Evolutionary conservation across 2,113 vertebrate species (phyloP), one percentile per base, ranked within the genome.

Genomic region (Archilochus colubris): DNA sequence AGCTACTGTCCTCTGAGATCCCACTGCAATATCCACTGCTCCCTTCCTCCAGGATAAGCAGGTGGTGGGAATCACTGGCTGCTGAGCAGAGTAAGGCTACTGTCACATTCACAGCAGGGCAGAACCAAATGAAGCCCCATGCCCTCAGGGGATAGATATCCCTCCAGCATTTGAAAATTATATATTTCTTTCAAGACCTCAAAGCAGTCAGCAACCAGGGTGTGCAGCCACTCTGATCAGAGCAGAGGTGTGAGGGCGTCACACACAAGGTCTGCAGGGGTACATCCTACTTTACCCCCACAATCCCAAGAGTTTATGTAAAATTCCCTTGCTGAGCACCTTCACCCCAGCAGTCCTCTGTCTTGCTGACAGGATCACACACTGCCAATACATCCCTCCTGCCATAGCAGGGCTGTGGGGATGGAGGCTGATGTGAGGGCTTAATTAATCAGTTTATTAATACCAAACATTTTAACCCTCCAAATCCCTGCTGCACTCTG

Each of bases 371-470:
- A 77, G 63, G 67, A 91, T 75, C 77, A 72, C 30, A 23, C 8
- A 12, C 46, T 95, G 76, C 90, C 80, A 43, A n/a, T 55, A 30
- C 68, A 80, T 59, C 53, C 77, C 30, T 93, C 87, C 87, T 88
- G 81, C 72, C 83, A 81, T 62, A 75, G 75, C n/a, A 93, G 61
- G 72, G 82, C 88, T 93, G 25, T 4, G 1, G 90, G 61, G 93
- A 91, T 81, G 69, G 89, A 88, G 70, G 59, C 76, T 92, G 91
- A 82, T 95, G 84, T 79, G 85, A 89, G 63, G 75, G n/a, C 72
- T 93, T 97, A 97, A 97, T 97, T 97, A 96, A 96, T 96, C 83
- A 89, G 93, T 88, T 97, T 97, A 97, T 97, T 97, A 95, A 96
- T 94, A 91, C 89, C 88, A 96, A 93, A 90, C 88, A 96, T 96